phyloP scores from a whole-genome alignment of 2,113 vertebrate species.

The Halcyon senegalensis region DNA sequence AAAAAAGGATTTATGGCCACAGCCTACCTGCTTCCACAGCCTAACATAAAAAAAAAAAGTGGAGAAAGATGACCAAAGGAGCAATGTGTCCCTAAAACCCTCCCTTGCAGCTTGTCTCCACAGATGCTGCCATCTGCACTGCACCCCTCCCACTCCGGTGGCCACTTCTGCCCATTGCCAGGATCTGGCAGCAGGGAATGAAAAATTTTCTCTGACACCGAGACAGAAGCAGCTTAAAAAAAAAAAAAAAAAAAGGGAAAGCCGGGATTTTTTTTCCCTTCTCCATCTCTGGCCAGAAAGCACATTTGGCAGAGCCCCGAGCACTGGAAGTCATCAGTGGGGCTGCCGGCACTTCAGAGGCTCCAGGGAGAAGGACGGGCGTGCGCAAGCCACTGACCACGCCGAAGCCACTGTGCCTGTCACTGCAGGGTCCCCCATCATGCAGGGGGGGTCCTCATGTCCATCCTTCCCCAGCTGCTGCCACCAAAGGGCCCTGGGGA shows the following conservation, averaged over 20 bases:
- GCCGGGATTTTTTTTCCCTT: background rate
- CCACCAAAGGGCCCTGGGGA: background rate
- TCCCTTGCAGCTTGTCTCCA: background rate
- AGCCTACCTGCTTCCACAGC: background rate
- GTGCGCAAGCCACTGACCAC: fast-evolving
- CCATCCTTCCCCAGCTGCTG: background rate
- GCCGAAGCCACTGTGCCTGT: fast-evolving
- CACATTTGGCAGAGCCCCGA: background rate
- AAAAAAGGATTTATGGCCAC: background rate
- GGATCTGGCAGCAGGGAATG: background rate
- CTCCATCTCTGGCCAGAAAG: background rate
- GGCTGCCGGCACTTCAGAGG: background rate
- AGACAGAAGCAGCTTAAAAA: background rate
- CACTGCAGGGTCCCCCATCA: fast-evolving
- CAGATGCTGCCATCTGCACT: background rate
- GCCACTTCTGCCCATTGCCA: fast-evolving
- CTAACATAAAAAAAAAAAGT: background rate
- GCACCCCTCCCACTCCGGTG: fast-evolving
- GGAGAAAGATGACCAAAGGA: background rate
- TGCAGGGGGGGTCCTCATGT: fast-evolving
- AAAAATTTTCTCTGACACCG: background rate
- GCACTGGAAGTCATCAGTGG: background rate
- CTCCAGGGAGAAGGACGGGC: background rate
- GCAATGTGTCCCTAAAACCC: background rate
- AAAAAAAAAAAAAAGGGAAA: background rate